These are phyloP conservation scores for Orthosia gothica DNA, from an alignment of 2,888 invertebrate genomes.

Conservation along the genomic window DNA sequence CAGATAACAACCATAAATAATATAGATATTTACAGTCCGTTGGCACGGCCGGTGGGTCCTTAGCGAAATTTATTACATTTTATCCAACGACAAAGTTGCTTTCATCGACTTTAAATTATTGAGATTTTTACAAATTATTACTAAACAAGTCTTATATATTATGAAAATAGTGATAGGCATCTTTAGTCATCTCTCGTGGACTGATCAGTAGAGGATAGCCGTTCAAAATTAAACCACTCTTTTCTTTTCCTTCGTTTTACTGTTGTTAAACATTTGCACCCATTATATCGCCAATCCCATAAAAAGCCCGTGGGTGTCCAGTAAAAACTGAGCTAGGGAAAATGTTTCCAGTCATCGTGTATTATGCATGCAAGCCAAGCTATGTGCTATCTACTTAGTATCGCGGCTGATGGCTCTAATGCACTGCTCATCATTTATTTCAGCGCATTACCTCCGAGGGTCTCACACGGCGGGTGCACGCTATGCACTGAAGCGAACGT, in stretches of 20 bases:
- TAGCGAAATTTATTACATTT: background rate
- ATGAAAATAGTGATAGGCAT: too few species aligned
- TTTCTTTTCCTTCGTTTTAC: too few species aligned
- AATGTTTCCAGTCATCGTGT: background rate
- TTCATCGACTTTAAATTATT: background rate
- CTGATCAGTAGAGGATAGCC: too few species aligned
- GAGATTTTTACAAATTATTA: too few species aligned
- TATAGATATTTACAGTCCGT: conserved; percentile 14
- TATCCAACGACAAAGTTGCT: background rate
- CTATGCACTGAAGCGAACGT: background rate
- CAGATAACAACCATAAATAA: conserved; percentile 19
- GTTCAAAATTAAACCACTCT: too few species aligned
- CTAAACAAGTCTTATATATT: too few species aligned
- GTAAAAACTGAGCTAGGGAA: too few species aligned
- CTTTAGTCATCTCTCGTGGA: too few species aligned
- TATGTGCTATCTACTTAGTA: background rate
- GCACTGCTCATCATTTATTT: conserved; percentile 4
- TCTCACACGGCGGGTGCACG: background rate
- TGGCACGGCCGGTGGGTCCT: too few species aligned
- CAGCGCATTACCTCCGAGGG: background rate
- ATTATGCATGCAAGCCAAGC: background rate
- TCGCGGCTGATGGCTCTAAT: background rate
- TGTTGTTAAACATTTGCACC: too few species aligned
- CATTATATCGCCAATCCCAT: background rate
- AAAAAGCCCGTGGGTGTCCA: too few species aligned